These are phyloP conservation scores for Leptodirus hochenwartii DNA, from an alignment of 2,888 invertebrate genomes.

Conservation along the genomic window DNA sequence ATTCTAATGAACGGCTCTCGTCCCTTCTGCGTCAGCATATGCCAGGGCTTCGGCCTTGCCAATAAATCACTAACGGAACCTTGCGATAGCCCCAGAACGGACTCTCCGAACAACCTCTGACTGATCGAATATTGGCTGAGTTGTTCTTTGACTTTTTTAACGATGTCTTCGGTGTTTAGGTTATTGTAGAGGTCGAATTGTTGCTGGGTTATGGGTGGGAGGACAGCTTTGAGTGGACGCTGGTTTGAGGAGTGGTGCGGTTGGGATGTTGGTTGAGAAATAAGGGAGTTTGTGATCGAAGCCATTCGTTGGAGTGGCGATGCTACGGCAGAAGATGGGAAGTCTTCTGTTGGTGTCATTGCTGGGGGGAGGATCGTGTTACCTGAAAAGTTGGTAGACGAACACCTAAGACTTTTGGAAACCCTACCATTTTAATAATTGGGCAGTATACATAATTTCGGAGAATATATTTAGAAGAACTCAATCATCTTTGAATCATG, in stretches of 20 bases:
- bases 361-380: slow-evolving; percentile 76
- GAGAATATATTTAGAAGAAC: no score
- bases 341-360: slow-evolving; percentile 64
- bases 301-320: slow-evolving; percentile 96
- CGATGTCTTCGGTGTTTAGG: slow-evolving; percentile 96
- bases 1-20: slow-evolving; percentile 93
- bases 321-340: slow-evolving; percentile 58
- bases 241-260: slow-evolving; percentile 70
- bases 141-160: slow-evolving; percentile 88
- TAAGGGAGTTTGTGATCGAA: slow-evolving; percentile 91
- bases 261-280: slow-evolving; percentile 75
- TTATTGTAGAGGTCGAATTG: slow-evolving; percentile 97
- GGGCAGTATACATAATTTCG: no score
- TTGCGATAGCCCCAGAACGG: slow-evolving; percentile 89
- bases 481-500: no score
- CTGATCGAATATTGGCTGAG: slow-evolving; percentile 92
- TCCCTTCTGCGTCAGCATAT: slow-evolving; percentile 95
- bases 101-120: slow-evolving; percentile 94
- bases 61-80: slow-evolving; percentile 95
- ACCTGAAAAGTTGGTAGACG: no score
- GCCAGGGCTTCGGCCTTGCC: slow-evolving; percentile 97
- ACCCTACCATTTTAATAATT: no score
- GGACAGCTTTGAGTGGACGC: slow-evolving; percentile 84
- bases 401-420: no score
- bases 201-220: slow-evolving; percentile 96